These are phyloP conservation scores for Drosophila nebulosa DNA, from an alignment of 1,140 invertebrate genomes.

Conservation along the genomic window DNA sequence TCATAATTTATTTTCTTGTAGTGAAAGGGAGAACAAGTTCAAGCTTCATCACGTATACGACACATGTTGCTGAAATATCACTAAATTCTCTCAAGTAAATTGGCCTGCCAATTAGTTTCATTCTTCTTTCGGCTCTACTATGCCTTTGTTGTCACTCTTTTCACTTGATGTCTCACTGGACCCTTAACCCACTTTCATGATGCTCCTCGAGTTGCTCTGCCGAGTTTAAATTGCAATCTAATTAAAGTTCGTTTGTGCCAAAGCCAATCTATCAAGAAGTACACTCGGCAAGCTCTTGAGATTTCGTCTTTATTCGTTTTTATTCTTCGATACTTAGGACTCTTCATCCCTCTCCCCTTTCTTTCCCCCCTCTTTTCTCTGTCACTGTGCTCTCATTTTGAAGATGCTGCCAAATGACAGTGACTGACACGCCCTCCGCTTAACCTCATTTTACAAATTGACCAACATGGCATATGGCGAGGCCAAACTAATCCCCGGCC, in stretches of 20 bases:
- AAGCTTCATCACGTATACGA: no score
- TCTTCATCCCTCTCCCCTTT: slow-evolving; percentile 3
- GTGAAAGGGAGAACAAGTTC: no score
- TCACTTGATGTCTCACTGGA: background rate
- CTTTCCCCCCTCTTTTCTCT: slow-evolving; percentile 7
- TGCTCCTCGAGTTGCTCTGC: slow-evolving; percentile 20
- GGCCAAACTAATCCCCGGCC: slow-evolving; percentile 47
- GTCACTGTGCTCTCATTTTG: slow-evolving; percentile 24
- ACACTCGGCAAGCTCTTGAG: slow-evolving; percentile 25
- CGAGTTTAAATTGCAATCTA: slow-evolving; percentile 62
- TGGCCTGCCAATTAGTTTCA: background rate
- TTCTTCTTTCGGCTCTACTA: background rate
- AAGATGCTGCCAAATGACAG: slow-evolving; percentile 9
- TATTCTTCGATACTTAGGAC: slow-evolving; percentile 1
- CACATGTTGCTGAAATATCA: no score
- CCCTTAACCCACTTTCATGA: slow-evolving; percentile 34
- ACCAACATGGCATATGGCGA: slow-evolving; percentile 69
- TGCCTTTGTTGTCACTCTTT: background rate
- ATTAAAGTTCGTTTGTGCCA: slow-evolving; percentile 58
- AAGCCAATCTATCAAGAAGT: slow-evolving; percentile 7
- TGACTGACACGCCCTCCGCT: slow-evolving; percentile 16
- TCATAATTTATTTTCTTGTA: background rate
- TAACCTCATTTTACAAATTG: slow-evolving; percentile 76
- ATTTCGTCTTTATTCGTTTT: slow-evolving; percentile 9
- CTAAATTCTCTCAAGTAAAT: no score